A percentile compares a stretch with the other conserved stretches of the same genome.
These are phyloP conservation scores for Periparus ater DNA, from an alignment of 2,797 vertebrate genomes.

Conservation along the genomic window DNA sequence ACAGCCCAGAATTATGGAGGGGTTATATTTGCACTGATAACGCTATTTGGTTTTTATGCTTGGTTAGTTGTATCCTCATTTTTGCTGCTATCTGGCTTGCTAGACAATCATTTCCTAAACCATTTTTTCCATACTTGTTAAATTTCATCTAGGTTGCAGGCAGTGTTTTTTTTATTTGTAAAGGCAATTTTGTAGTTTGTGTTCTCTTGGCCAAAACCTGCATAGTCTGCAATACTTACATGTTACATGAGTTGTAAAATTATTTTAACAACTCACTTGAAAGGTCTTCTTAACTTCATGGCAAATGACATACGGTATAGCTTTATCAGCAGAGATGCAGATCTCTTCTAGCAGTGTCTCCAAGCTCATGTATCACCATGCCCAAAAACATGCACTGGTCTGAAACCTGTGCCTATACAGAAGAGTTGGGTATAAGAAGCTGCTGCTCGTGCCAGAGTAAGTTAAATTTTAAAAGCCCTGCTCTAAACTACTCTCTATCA, in stretches of 20 bases:
- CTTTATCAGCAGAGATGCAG: background rate
- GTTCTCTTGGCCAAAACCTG: background rate
- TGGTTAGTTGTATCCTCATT: background rate
- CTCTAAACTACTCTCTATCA: background rate
- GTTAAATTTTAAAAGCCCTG: background rate
- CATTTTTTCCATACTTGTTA: background rate
- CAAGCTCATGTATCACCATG: fast-evolving
- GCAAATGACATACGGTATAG: background rate
- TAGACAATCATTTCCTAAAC: background rate
- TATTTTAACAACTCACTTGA: background rate
- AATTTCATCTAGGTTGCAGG: background rate
- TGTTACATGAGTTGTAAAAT: background rate
- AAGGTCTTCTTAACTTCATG: background rate
- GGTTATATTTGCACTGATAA: background rate
- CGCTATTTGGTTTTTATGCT: background rate
- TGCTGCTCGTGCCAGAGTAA: background rate
- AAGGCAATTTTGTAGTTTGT: background rate
- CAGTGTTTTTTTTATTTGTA: background rate
- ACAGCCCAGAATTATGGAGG: background rate
- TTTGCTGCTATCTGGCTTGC: background rate
- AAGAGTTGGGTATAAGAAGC: background rate
- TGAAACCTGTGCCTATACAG: background rate
- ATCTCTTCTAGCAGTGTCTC: background rate
- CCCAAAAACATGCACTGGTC: background rate
- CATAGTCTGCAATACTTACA: background rate